Evolutionary conservation across 2,888 invertebrate species (phyloP), one percentile per base, ranked within the genome.

Genomic region (Temnothorax ravouxi): DNA sequence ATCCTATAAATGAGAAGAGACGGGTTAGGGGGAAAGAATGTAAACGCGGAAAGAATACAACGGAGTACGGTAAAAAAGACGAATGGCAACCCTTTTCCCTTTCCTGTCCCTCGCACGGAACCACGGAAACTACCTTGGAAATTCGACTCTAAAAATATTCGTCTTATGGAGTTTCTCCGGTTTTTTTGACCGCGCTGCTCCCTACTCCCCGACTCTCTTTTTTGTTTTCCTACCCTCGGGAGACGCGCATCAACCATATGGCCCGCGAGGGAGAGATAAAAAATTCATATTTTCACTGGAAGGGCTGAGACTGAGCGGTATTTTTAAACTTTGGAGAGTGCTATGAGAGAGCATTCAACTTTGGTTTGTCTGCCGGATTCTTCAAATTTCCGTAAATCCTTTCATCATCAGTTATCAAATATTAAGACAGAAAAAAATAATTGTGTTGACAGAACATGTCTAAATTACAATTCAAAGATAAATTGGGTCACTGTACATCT

Each of bases 281-380:
- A 93, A 93, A 92, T 92, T 92, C 93, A 93, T 93, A 93, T 93
- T 93, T 93, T 91, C 91, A 93, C 92, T 91, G 88, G 91, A 91
- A 92, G 92, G 92, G 91, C 92, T 89, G 83, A 87, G 88, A 85
- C 80, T 47, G 64, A 64, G 83, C 77, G 85, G 44, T 90, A 90
- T 90, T 90, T 90, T 90, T 90, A 90, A 89, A 87, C 88, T 38
- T 71, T 25, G 9, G 21, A 18, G 72, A 77, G 69, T 71, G 67
- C 59, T 61, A 25, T 38, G 72, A 71, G 83, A 74, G 87, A 81
- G 66, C 90, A 76, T 90, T 90, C 89, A 86, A 89, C 89, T 90
- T 86, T 87, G 77, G 82, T n/a, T 56, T 77, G 71, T 54, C 52
- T 56, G 47, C 15, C 74, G 21, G 69, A 76, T 88, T 88, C 83